phyloP scores from a whole-genome alignment of 2,113 vertebrate genomes.

The Pycnonotus jocosus region DNA sequence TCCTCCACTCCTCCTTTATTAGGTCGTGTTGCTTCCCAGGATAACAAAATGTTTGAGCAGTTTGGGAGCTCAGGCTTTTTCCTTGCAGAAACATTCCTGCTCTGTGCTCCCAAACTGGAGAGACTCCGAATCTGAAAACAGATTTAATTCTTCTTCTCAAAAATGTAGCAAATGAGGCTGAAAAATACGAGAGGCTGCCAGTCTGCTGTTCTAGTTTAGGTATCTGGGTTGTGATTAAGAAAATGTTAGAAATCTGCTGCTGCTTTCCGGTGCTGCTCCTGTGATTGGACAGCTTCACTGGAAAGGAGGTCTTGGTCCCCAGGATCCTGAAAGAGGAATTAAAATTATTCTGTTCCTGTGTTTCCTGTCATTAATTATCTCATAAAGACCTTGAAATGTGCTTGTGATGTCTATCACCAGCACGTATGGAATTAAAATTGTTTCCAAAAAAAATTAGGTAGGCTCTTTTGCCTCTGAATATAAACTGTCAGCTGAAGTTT shows the following conservation, averaged over 20 bases:
- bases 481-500: background rate
- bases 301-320: conserved; percentile 26
- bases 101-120: conserved; percentile 3
- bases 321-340: conserved; percentile 23
- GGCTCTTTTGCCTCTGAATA: background rate
- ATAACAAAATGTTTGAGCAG: background rate
- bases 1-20: background rate
- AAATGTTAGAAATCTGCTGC: conserved; percentile 2
- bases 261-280: background rate
- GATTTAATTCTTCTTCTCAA: conserved; percentile 20
- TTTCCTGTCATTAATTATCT: conserved; percentile 34
- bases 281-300: background rate
- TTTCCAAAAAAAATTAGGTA: background rate
- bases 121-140: conserved; percentile 6
- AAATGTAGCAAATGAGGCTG: conserved; percentile 18
- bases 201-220: conserved; percentile 31
- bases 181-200: conserved; percentile 28
- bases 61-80: conserved; percentile 30
- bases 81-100: conserved; percentile 23
- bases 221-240: conserved; percentile 44
- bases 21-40: conserved; percentile 37
- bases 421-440: background rate
- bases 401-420: background rate
- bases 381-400: background rate
- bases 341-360: background rate